Conservation (phyloP, 2,113 vertebrate species). For the Dicaeum eximium region DNA sequence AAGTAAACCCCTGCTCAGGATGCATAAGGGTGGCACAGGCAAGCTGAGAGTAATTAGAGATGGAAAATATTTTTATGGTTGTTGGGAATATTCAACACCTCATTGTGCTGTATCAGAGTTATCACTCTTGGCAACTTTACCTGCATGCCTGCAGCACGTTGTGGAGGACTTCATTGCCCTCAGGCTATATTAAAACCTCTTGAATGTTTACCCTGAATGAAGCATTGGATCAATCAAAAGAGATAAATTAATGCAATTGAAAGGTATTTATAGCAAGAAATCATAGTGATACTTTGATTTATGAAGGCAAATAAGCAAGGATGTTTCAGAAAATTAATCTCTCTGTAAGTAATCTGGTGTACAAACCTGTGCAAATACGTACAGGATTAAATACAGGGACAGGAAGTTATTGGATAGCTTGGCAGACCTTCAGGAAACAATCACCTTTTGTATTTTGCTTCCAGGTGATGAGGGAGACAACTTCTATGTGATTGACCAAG, state of each 20-base stretch:
- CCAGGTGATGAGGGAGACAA: conserved; percentile 96
- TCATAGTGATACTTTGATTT: not conserved
- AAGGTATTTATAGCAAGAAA: conserved; percentile 11
- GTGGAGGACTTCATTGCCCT: not conserved
- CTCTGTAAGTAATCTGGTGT: not conserved
- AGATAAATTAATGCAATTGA: conserved; percentile 15
- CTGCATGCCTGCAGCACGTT: not conserved
- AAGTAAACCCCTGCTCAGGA: not conserved
- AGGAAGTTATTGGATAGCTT: not conserved
- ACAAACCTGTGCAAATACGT: conserved; percentile 20
- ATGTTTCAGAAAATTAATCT: not conserved
- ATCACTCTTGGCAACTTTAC: conserved; percentile 36
- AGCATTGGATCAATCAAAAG: conserved; percentile 8
- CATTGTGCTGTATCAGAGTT: not conserved
- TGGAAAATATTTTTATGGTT: conserved; percentile 44
- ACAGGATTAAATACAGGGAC: not conserved
- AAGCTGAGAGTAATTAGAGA: conserved; percentile 6
- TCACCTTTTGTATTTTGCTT: conserved; percentile 23
- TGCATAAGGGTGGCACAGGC: not conserved
- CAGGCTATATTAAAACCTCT: not conserved
- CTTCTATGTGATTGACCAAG: conserved; percentile 97
- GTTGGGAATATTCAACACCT: conserved; percentile 34
- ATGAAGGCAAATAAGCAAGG: not conserved
- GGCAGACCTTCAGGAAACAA: conserved; percentile 24
- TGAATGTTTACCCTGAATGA: not conserved